Conservation (phyloP, 53 echinoderm and acorn worm species). For the Arbacia lixula region DNA sequence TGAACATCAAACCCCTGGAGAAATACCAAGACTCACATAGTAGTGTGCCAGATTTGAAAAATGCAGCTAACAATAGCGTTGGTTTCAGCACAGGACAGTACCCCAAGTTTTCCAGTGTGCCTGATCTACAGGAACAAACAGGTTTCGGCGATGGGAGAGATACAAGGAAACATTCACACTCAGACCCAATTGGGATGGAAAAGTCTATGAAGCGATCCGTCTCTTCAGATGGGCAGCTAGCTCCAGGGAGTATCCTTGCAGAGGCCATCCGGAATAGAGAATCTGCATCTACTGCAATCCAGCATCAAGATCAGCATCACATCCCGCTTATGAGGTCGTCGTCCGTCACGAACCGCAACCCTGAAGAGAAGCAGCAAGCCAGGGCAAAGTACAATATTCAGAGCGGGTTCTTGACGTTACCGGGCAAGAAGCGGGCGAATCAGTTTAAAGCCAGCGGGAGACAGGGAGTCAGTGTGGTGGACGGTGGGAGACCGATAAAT, state of each 20-base stretch:
- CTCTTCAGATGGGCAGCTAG: constrained; percentile 11
- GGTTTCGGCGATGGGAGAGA: background rate
- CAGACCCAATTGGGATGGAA: background rate
- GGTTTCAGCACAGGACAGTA: background rate
- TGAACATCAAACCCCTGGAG: constrained; percentile 29
- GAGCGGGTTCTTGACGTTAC: constrained; percentile 66
- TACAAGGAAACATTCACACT: background rate
- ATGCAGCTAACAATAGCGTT: background rate
- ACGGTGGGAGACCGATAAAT: background rate
- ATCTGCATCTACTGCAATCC: background rate
- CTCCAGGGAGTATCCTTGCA: constrained; percentile 42
- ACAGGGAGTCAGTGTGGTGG: background rate
- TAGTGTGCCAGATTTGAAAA: constrained; percentile 42
- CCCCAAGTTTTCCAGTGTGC: constrained; percentile 51
- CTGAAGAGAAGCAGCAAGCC: constrained; percentile 38
- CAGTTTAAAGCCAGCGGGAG: constrained; percentile 31
- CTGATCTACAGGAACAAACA: constrained; percentile 27
- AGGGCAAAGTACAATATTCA: constrained; percentile 47
- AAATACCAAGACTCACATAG: constrained; percentile 21
- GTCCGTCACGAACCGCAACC: constrained; percentile 16
- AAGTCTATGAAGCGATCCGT: constrained; percentile 6
- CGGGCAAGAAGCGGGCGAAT: constrained; percentile 57
- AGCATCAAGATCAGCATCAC: constrained; percentile 1
- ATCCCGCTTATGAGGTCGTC: constrained; percentile 49
- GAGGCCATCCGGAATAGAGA: constrained; percentile 32